Conservation (phyloP, 2,888 invertebrate species). For the Altica lythri region DNA sequence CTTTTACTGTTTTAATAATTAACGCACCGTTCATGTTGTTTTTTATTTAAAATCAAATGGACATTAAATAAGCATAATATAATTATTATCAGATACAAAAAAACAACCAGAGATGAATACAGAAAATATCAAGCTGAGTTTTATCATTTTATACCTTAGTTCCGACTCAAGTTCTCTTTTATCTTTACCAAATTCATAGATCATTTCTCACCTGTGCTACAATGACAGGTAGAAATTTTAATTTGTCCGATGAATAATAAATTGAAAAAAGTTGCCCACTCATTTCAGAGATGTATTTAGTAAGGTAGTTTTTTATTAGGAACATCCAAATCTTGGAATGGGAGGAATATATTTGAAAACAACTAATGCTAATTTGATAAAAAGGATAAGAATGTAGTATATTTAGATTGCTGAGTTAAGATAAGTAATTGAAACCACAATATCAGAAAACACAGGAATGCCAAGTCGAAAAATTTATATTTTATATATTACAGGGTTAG, state of each 20-base stretch:
- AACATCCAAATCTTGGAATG: not conserved
- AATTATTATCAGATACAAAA: too few species aligned
- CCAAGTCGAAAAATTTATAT: too few species aligned
- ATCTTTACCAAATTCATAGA: conserved; percentile 2
- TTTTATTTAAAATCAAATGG: too few species aligned
- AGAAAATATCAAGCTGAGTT: conserved; percentile 1
- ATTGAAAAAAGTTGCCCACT: conserved; percentile 3
- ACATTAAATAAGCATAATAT: too few species aligned
- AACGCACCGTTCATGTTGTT: too few species aligned
- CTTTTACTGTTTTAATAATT: too few species aligned
- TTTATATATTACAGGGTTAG: too few species aligned
- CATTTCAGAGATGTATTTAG: not conserved
- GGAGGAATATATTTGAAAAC: not conserved
- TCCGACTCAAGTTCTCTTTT: not conserved
- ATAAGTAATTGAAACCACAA: too few species aligned
- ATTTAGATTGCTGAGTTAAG: too few species aligned
- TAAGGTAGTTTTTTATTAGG: conserved; percentile 1
- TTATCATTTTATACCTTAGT: not conserved
- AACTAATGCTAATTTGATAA: not conserved
- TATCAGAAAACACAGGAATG: too few species aligned
- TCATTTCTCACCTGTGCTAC: not conserved
- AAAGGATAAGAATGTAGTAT: too few species aligned
- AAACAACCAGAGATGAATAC: too few species aligned
- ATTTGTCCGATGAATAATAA: conserved; percentile 2
- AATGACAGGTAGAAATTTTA: conserved; percentile 9